Evolutionary conservation across 2,113 vertebrate species (phyloP).

Genomic region (Poecilia latipinna): DNA sequence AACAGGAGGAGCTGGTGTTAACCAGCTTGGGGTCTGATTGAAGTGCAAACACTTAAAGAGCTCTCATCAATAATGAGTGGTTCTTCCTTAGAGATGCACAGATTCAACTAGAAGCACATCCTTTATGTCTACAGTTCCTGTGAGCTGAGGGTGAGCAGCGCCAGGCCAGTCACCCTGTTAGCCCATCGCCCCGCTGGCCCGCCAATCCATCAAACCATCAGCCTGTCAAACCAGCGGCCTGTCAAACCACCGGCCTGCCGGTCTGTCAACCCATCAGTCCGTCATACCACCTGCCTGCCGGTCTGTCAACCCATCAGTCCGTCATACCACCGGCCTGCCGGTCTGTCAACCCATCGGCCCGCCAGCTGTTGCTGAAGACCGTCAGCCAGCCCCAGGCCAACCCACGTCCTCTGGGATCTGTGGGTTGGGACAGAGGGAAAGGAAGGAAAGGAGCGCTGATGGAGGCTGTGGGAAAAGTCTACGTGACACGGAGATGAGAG

Average conservation of each 20-base stretch:
- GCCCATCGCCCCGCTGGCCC: no score
- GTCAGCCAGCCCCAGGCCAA: slow-evolving; percentile 51
- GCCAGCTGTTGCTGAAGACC: slow-evolving; percentile 52
- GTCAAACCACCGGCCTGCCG: no score
- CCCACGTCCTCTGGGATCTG: slow-evolving; percentile 53
- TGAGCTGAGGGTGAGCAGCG: slow-evolving; percentile 57
- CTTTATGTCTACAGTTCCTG: not conserved
- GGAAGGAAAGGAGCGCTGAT: slow-evolving; percentile 6
- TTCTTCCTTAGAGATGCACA: not conserved
- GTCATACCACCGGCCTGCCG: no score
- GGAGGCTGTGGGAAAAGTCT: slow-evolving; percentile 62
- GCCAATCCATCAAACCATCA: no score
- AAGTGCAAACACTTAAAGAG: not conserved
- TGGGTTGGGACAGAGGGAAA: slow-evolving; percentile 22
- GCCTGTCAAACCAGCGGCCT: no score
- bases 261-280: no score
- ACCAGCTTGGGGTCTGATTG: not conserved
- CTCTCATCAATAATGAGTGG: not conserved
- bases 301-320: no score
- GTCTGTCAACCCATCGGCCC: not conserved
- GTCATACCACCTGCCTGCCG: no score
- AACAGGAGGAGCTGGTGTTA: not conserved
- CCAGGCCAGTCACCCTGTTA: slow-evolving; percentile 26
- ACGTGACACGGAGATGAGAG: slow-evolving; percentile 67
- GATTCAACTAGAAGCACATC: slow-evolving; percentile 3